These are phyloP conservation scores for Amphimallon solstitiale DNA, from an alignment of 2,888 invertebrate genomes.

Conservation along the genomic window DNA sequence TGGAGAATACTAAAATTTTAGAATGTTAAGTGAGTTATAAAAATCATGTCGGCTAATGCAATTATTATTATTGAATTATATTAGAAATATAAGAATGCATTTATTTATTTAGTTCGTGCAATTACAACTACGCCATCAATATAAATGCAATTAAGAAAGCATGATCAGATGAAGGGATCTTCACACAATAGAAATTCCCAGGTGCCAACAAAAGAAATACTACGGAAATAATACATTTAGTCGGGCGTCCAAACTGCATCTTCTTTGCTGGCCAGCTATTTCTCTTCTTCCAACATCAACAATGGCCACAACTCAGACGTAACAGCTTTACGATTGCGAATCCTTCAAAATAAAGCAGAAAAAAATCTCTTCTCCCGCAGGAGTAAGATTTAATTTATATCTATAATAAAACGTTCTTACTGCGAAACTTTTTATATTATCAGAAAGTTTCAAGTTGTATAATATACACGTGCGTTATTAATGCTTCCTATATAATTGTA, in stretches of 20 bases:
- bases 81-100: too few species aligned
- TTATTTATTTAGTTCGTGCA: too few species aligned
- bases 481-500: constrained; percentile 26
- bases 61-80: too few species aligned
- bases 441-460: constrained; percentile 14
- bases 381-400: constrained; percentile 15
- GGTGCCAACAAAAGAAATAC: too few species aligned
- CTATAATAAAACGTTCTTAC: constrained; percentile 21
- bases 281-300: neutral
- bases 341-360: constrained; percentile 6
- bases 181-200: too few species aligned
- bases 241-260: neutral
- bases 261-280: neutral
- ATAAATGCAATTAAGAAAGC: too few species aligned
- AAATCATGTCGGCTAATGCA: too few species aligned
- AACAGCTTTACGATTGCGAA: neutral
- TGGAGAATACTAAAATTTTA: too few species aligned
- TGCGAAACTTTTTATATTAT: constrained; percentile 23
- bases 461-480: constrained; percentile 22
- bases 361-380: neutral
- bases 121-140: too few species aligned
- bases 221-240: too few species aligned
- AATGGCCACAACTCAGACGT: neutral
- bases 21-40: too few species aligned
- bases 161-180: too few species aligned